Evolutionary conservation across 2,113 vertebrate genomes (phyloP).

Genomic region (Pterocles burchelli): DNA sequence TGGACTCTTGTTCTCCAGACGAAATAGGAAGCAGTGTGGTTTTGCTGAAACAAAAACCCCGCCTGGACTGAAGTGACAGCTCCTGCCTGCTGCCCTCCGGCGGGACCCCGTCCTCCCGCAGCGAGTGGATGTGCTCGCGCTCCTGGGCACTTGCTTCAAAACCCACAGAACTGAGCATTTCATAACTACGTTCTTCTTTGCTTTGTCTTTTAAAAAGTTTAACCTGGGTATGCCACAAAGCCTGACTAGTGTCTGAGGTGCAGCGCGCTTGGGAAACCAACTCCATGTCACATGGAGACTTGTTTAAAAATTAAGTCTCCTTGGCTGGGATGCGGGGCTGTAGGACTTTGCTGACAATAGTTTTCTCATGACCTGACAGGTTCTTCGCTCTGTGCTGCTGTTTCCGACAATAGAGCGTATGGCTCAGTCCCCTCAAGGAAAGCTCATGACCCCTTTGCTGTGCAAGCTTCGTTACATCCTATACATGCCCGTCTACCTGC

Average conservation of each 20-base stretch:
- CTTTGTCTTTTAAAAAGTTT: background rate
- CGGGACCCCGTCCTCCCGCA: background rate
- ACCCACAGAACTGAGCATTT: background rate
- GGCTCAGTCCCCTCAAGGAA: slow-evolving; percentile 87
- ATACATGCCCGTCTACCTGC: slow-evolving; percentile 84
- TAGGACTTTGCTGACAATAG: background rate
- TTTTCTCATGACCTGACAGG: slow-evolving; percentile 57
- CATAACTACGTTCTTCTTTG: background rate
- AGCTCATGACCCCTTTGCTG: slow-evolving; percentile 86
- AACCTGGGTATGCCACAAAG: accelerated
- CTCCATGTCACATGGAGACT: background rate
- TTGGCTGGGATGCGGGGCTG: background rate
- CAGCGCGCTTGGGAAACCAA: accelerated
- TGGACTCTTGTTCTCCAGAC: background rate
- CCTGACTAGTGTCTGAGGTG: background rate
- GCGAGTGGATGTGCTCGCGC: accelerated
- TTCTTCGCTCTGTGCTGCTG: slow-evolving; percentile 86
- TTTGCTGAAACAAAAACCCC: background rate
- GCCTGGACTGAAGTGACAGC: background rate
- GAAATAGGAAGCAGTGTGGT: background rate
- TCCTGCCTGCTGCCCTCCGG: slow-evolving; percentile 37
- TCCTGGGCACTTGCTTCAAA: background rate
- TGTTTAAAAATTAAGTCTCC: accelerated
- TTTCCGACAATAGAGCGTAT: slow-evolving; percentile 97
- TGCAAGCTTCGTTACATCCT: slow-evolving; percentile 86